Percentiles rank a stretch among this genome's conserved stretches.
phyloP scores from a whole-genome alignment of 2,888 invertebrate genomes.

The Dasypolia templi region DNA sequence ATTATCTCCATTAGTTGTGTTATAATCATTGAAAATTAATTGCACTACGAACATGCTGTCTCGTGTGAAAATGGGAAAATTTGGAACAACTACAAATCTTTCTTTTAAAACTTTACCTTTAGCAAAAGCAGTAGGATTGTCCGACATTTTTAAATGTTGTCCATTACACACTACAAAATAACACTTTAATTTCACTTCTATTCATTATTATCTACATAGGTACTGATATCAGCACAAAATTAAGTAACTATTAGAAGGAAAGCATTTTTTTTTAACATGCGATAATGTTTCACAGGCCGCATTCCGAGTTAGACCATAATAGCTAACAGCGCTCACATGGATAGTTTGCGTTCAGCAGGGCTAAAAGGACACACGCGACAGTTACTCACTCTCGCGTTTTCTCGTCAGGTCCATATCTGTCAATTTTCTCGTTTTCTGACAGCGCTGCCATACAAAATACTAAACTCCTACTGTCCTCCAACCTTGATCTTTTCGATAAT shows the following conservation, averaged over 20 bases:
- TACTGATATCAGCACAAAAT: slow-evolving; percentile 43
- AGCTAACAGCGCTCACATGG: too few relatives aligned
- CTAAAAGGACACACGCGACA: too few relatives aligned
- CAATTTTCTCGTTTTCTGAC: too few relatives aligned
- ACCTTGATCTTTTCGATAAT: too few relatives aligned
- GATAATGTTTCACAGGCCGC: slow-evolving; percentile 41
- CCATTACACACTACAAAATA: slow-evolving; percentile 56
- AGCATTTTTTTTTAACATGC: slow-evolving; percentile 38
- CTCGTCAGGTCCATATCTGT: too few relatives aligned
- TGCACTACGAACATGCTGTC: slow-evolving; percentile 17
- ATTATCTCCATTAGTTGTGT: not conserved
- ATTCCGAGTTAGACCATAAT: too few relatives aligned
- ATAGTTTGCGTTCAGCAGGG: too few relatives aligned
- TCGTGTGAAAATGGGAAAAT: slow-evolving; percentile 34
- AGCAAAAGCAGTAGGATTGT: slow-evolving; percentile 78
- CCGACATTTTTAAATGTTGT: slow-evolving; percentile 75
- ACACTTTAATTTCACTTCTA: slow-evolving; percentile 62
- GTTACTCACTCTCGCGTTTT: too few relatives aligned
- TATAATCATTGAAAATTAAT: slow-evolving; percentile 16
- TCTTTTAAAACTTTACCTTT: slow-evolving; percentile 76
- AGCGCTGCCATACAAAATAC: too few relatives aligned
- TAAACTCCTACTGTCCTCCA: too few relatives aligned
- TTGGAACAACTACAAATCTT: not conserved
- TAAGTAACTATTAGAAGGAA: slow-evolving; percentile 23
- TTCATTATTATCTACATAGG: slow-evolving; percentile 37